These are phyloP conservation scores for Acanthis flammea DNA, from an alignment of 2,797 vertebrate species.

Conservation along the genomic window DNA sequence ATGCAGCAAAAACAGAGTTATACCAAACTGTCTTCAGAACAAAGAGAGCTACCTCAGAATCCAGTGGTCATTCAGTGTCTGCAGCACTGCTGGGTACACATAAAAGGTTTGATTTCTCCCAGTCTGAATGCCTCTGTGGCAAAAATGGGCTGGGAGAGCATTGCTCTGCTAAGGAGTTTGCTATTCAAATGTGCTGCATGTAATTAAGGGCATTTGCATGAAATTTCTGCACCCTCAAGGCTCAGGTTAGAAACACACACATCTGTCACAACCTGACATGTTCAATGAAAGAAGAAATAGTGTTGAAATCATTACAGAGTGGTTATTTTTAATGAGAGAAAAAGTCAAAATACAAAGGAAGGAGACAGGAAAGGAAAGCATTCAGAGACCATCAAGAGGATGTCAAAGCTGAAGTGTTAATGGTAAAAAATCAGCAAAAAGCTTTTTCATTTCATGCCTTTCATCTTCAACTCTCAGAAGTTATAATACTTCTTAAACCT, in stretches of 20 bases:
- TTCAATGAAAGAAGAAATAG: neutral
- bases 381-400: neutral
- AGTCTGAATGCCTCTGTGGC: neutral
- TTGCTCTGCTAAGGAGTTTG: neutral
- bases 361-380: neutral
- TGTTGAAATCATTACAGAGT: neutral
- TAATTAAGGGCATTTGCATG: neutral
- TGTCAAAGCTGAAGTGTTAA: neutral
- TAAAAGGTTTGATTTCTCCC: neutral
- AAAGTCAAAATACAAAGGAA: conserved; percentile 6
- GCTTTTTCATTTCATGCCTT: neutral
- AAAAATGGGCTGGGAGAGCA: neutral
- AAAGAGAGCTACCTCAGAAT: neutral
- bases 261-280: neutral
- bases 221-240: neutral
- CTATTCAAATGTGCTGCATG: neutral
- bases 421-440: neutral
- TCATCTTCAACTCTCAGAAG: neutral
- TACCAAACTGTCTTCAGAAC: neutral
- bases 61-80: neutral
- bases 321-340: neutral
- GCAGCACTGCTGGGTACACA: neutral
- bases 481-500: neutral
- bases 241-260: neutral
- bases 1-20: accelerated